Evolutionary conservation across 1,140 invertebrate genomes (phyloP), one percentile per base, ranked within the genome.

Genomic region (Cryptotermes secundus): DNA sequence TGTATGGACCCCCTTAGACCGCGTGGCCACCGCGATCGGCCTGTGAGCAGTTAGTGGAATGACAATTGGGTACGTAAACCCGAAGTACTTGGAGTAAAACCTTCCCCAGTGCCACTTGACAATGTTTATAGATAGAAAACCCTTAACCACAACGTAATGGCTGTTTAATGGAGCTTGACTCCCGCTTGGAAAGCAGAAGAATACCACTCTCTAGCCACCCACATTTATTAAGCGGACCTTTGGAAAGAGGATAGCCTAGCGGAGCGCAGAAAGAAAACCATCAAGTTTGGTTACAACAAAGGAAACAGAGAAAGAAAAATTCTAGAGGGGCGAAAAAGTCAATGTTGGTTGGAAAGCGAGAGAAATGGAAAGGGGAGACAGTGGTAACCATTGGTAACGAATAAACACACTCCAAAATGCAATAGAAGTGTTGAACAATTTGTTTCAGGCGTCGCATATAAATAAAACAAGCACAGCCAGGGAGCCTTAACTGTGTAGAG

Each of bases 211-310:
- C 45, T 49, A 49, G 19, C 45, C 45, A 72, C 59, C n/a, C 7
- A 31, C 26, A 72, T 72, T 72, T 72, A 16, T 72, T 72, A 72
- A 72, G 31, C 10, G 45, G 19, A 14, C 3, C 16, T 3, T 14
- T 72, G 26, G 10, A 72, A 31, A 22, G 9, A 7, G 26, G 59
- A 16, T 0, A 72, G 26, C n/a, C 26, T 31, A 31, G n/a, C 59
- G 59, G 59, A 72, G 26, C 7, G 59, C 6, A n/a, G 59, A 72
- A 72, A 72, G 59, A 72, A 72, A n/a, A 72, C 59, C 59, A 72
- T 72, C 59, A 72, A 72, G 26, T 72, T 72, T 72, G n/a, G 59
- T 72, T 72, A 72, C 59, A 31, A 72, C 59, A 72, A 72, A 72
- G 59, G 59, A 72, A 31, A 72, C 31, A 31, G 59, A 72, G 59